phyloP scores from a whole-genome alignment of 2,113 vertebrate genomes.

The Meriones unguiculatus region DNA sequence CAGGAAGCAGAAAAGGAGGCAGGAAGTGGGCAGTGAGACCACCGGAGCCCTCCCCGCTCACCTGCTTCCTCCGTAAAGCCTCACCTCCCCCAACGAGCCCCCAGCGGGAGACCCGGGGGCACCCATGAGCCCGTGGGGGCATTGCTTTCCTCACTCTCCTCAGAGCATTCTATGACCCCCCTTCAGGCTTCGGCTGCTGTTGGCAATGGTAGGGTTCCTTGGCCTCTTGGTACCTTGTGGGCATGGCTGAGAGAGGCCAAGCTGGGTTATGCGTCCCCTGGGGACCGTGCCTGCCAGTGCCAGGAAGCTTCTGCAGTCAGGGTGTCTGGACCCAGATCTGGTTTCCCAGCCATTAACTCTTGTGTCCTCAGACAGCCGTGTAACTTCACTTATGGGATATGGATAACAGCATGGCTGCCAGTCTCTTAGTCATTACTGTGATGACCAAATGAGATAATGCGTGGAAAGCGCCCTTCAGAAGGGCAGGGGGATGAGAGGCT shows the following conservation, averaged over 20 bases:
- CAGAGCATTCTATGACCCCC: background rate
- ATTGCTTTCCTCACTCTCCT: background rate
- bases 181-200: background rate
- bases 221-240: background rate
- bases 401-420: background rate
- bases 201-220: background rate
- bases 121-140: background rate
- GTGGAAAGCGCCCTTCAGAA: slow-evolving; percentile 8
- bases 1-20: background rate
- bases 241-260: background rate
- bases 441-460: background rate
- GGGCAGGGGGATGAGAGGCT: no score
- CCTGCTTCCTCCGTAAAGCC: background rate
- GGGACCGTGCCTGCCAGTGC: background rate
- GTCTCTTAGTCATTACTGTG: background rate
- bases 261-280: background rate
- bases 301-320: background rate
- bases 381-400: background rate
- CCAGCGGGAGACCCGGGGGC: no score
- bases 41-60: no score
- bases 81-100: background rate
- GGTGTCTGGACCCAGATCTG: slow-evolving; percentile 8
- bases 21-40: background rate
- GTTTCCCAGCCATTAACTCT: background rate
- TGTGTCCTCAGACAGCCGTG: background rate